Evolutionary conservation across 2,888 invertebrate genomes (phyloP), one percentile per base, ranked within the genome.

Genomic region (Tryphoninae sp.): DNA sequence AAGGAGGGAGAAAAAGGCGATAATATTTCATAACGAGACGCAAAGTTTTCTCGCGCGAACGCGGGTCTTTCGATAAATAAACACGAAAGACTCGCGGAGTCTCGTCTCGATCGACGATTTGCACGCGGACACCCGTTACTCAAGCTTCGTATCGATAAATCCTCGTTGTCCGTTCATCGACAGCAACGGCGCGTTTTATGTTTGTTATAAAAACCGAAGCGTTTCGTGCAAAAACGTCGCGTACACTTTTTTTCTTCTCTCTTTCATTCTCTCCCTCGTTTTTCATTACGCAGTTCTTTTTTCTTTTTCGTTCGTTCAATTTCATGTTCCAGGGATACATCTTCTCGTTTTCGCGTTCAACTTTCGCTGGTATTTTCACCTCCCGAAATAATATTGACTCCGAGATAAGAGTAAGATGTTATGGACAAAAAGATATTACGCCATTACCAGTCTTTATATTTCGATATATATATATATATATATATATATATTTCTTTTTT

Each of bases 341-440:
- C 13, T 45, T 45, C 13, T 13, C 45, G 45, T 45, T 45, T 45
- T 45, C 45, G 45, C 45, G 45, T 45, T 45, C 9, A 45, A 45
- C 13, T 45, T 45, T 45, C 45, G 53, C 45, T 53, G 19, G 53
- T 8, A n/a, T 7, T 53, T 19, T 16, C 53, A 53, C n/a, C 16
- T 13, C n/a, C 16, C 53, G 53, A 53, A 53, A 53, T 53, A 61
- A 59, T 59, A 51, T 76, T 59, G 33, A 59, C 33, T 3, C 58
- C n/a, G 22, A 61, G 67, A 76, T 68, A 76, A 76, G 51, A 33
- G 59, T 19, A 16, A n/a, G 53, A 53, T 8, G 53, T 49, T 49
- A 45, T 45, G 45, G 45, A 13, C 9, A 13, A 11, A 33, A 33
- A 33, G 6, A 6, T 33, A 45, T 45, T 45, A 33, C 9, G 16